These are phyloP conservation scores for Leptestheria dahalacensis DNA, from an alignment of 1,140 invertebrate species.

Conservation along the genomic window DNA sequence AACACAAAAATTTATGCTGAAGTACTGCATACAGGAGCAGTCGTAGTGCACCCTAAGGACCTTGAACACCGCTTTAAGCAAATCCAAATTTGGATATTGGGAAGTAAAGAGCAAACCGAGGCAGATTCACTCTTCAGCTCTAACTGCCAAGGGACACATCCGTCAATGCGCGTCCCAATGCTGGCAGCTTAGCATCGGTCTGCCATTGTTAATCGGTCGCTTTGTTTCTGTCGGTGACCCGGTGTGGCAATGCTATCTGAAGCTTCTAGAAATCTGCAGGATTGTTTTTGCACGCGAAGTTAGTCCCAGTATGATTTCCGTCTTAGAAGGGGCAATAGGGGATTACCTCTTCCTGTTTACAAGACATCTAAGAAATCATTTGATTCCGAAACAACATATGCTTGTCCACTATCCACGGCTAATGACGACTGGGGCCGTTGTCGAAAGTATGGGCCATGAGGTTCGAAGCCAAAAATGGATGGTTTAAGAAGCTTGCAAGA, in stretches of 20 bases:
- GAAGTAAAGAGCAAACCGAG: not conserved
- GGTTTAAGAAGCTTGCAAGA: not conserved
- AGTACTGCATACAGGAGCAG: not conserved
- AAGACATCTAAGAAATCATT: not conserved
- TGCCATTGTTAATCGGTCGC: not conserved
- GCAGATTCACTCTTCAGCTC: not conserved
- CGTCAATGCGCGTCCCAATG: not conserved
- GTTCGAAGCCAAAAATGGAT: not conserved
- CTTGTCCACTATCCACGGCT: not conserved
- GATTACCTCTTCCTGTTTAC: not conserved
- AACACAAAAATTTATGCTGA: slow-evolving; percentile 1
- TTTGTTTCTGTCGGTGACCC: not conserved
- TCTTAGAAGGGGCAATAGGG: not conserved
- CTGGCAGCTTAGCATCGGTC: not conserved
- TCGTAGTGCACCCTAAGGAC: not conserved
- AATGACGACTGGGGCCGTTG: not conserved
- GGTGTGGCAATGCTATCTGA: not conserved
- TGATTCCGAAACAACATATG: not conserved
- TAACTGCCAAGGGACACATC: not conserved
- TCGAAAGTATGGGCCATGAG: not conserved
- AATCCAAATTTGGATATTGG: not conserved
- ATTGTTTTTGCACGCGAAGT: not conserved
- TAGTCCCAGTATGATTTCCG: not conserved
- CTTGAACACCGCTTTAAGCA: not conserved
- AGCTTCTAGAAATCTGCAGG: not conserved